A percentile compares a stretch with the other conserved stretches of the same genome.
These are phyloP conservation scores for Caenorhabditis wallacei DNA, from an alignment of 2,888 invertebrate species.

Conservation along the genomic window DNA sequence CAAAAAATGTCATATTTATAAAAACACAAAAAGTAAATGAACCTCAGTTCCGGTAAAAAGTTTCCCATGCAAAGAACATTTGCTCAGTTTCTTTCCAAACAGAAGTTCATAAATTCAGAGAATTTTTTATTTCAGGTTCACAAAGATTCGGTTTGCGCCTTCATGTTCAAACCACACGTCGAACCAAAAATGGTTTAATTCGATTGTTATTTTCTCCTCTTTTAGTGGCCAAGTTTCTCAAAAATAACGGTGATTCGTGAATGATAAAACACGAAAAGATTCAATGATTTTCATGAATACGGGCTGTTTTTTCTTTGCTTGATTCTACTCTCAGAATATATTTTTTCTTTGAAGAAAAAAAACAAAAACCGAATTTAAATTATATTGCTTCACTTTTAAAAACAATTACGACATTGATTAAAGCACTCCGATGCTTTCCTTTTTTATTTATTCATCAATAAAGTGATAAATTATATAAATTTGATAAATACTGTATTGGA, in stretches of 20 bases:
- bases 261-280: slow-evolving; percentile 18
- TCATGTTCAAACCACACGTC: slow-evolving; percentile 67
- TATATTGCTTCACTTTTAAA: neutral
- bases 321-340: slow-evolving; percentile 13
- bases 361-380: neutral
- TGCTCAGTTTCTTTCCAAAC: no score
- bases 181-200: slow-evolving; percentile 63
- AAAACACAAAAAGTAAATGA: neutral
- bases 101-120: neutral
- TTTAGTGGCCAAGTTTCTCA: slow-evolving; percentile 27
- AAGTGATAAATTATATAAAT: slow-evolving; percentile 17
- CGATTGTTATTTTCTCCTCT: neutral
- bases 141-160: slow-evolving; percentile 74
- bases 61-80: neutral
- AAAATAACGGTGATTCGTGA: slow-evolving; percentile 28
- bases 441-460: slow-evolving; percentile 4
- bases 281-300: slow-evolving; percentile 32
- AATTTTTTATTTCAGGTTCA: slow-evolving; percentile 62
- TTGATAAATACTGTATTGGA: neutral
- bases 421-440: neutral
- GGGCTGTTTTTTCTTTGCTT: slow-evolving; percentile 18
- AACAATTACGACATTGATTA: neutral
- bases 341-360: slow-evolving; percentile 22
- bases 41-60: neutral
- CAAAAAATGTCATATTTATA: neutral